phyloP scores from a whole-genome alignment of 2,888 invertebrate species.

The Heteropelma amictum region DNA sequence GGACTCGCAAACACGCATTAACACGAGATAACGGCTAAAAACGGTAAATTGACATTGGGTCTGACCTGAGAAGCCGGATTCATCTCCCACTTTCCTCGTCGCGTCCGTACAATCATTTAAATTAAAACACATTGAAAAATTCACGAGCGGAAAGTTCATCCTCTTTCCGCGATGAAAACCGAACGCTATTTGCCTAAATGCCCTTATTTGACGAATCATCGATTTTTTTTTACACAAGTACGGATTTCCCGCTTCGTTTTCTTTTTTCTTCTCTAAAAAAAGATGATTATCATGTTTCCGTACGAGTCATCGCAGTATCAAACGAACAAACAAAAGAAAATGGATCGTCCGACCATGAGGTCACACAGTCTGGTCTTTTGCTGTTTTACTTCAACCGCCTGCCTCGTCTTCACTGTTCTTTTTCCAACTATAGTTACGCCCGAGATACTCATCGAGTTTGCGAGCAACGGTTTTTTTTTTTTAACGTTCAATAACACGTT shows the following conservation, averaged over 20 bases:
- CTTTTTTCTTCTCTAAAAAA: neutral
- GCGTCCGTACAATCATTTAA: neutral
- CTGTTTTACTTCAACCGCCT: slow-evolving; percentile 32
- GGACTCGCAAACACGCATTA: neutral
- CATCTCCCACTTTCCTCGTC: slow-evolving; percentile 1
- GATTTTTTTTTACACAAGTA: too few species aligned
- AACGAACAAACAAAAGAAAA: slow-evolving; percentile 8
- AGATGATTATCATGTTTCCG: neutral
- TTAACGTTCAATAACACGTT: neutral
- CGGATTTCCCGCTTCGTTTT: neutral
- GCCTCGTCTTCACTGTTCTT: slow-evolving; percentile 20
- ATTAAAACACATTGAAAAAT: neutral
- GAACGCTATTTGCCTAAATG: neutral
- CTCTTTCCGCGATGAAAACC: neutral
- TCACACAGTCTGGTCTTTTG: slow-evolving; percentile 21
- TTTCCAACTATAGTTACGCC: slow-evolving; percentile 19
- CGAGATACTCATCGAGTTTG: slow-evolving; percentile 18
- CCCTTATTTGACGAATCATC: neutral
- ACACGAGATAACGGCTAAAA: slow-evolving; percentile 39
- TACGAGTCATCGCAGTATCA: too few species aligned
- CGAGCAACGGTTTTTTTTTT: slow-evolving; percentile 23
- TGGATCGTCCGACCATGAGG: slow-evolving; percentile 2
- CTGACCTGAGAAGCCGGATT: slow-evolving; percentile 36
- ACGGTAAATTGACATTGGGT: slow-evolving; percentile 57
- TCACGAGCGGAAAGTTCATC: slow-evolving; percentile 1